Evolutionary conservation across 2,113 vertebrate species (phyloP).

Genomic region (Galbula dea): DNA sequence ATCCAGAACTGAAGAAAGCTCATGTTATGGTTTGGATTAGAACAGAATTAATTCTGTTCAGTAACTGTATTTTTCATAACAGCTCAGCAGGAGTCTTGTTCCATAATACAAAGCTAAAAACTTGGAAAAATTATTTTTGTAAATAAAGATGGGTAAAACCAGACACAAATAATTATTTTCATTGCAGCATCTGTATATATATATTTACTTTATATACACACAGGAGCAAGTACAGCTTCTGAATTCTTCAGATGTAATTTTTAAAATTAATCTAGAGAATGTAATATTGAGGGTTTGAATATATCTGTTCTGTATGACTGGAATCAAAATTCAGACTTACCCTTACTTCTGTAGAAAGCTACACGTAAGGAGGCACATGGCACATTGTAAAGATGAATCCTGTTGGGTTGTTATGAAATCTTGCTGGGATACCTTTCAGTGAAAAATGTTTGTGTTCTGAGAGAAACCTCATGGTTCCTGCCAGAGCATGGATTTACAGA

Average conservation of each 20-base stretch:
- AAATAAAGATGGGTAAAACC: not conserved
- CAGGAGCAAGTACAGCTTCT: not conserved
- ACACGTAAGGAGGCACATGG: rapidly evolving
- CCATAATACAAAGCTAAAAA: not conserved
- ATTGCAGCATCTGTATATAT: not conserved
- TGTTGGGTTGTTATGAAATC: not conserved
- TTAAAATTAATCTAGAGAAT: not conserved
- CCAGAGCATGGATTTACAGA: not conserved
- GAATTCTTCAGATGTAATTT: not conserved
- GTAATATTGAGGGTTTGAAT: not conserved
- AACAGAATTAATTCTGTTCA: too few relatives aligned
- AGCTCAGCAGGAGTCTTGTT: not conserved
- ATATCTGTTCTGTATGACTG: not conserved
- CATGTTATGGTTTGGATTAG: too few relatives aligned
- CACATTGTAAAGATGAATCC: not conserved
- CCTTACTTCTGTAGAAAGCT: not conserved
- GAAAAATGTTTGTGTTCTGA: not conserved
- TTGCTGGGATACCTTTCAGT: not conserved
- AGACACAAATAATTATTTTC: not conserved
- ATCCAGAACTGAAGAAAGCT: not conserved
- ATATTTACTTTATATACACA: not conserved
- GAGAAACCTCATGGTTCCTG: not conserved
- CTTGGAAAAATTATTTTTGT: not conserved
- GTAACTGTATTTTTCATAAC: too few relatives aligned
- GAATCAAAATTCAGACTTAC: not conserved